Conservation (phyloP, 2,797 vertebrate species). For the Paguma larvata region DNA sequence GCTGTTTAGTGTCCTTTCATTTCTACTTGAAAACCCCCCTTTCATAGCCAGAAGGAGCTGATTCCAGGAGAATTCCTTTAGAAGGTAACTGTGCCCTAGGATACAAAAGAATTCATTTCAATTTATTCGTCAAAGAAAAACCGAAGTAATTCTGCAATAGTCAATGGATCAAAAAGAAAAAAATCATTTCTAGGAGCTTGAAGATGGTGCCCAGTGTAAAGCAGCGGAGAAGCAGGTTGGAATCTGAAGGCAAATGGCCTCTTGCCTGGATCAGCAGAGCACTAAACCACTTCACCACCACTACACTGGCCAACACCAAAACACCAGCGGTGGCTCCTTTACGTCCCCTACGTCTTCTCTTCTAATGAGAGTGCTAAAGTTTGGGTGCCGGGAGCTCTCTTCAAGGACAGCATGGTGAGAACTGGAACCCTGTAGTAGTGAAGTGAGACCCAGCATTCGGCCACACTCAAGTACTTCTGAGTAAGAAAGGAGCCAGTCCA, state of each 20-base stretch:
- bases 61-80: constrained; percentile 5
- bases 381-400: background rate
- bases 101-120: constrained; percentile 17
- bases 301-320: background rate
- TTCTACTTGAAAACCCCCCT: background rate
- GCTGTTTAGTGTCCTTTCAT: background rate
- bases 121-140: constrained; percentile 16
- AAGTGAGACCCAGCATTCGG: background rate
- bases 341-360: background rate
- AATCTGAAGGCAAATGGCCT: background rate
- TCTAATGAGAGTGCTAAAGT: background rate
- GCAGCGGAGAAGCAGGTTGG: background rate
- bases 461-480: background rate
- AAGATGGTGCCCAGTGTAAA: background rate
- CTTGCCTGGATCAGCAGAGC: background rate
- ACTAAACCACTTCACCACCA: background rate
- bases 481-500: background rate
- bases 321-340: background rate
- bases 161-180: background rate
- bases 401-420: background rate
- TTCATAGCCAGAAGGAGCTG: background rate
- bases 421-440: background rate
- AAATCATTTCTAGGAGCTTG: background rate
- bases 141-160: background rate
- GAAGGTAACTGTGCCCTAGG: background rate